Evolutionary conservation across 2,797 vertebrate species (phyloP), one percentile per base, ranked within the genome.

Genomic region (Tragelaphus oryx): DNA sequence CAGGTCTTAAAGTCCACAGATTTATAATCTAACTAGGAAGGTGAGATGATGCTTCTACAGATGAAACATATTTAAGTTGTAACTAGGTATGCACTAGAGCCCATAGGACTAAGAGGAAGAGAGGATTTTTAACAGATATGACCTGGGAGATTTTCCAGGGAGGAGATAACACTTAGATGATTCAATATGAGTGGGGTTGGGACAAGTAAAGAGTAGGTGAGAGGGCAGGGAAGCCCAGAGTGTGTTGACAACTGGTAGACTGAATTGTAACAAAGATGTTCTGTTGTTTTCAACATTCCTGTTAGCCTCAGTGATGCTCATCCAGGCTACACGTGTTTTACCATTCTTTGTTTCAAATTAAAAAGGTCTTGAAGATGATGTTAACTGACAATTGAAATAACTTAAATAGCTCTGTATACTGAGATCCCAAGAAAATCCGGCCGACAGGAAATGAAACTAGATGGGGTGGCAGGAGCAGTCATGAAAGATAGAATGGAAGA

Each of bases 1-100:
- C n/a, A n/a, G n/a, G n/a, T n/a, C n/a, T n/a, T n/a, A n/a, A n/a
- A 44, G 30, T 82, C 41, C 50, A 50, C 16, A 48, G 71, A 87
- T 16, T 75, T 68, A 48, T 7, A 57, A 22, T 79, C 91, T 68
- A 97, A 75, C 80, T 94, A 94, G 62, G 37, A 96, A 88, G 57
- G 85, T 92, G 14, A 94, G 22, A 65, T 16, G 55, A 54, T 87
- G 41, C 12, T 62, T 90, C 41, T 30, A 89, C 24, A 87, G 71
- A 62, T 85, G 24, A 92, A 82, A 94, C 68, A 48, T 46, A n/a
- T 28, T 11, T 55, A 71, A 89, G 84, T 54, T 14, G 22, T 52
- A 92, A 52, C 28, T 10, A 20, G 30, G 13, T 30, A 59, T 65
- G n/a, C 48, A 83, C 1, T n/a, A 50, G 84, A n/a, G 24, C 20